Conservation (phyloP, 2,113 vertebrate species). For the Odontesthes bonariensis region DNA sequence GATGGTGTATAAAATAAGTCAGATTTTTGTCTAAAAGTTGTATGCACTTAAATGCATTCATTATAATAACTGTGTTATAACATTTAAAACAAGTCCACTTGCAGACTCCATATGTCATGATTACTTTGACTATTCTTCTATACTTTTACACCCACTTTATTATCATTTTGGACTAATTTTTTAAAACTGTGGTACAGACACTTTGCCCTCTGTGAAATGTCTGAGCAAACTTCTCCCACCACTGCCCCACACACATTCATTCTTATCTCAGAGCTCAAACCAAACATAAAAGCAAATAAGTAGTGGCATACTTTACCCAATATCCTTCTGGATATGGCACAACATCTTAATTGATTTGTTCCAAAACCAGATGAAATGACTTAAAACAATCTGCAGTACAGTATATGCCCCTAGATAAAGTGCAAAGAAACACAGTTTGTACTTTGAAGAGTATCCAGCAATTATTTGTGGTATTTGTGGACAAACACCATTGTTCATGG, state of each 20-base stretch:
- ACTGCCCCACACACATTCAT: conserved; percentile 20
- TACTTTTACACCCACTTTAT: too few relatives aligned
- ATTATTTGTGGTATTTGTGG: conserved; percentile 72
- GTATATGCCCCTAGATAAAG: conserved; percentile 68
- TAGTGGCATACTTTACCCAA: conserved; percentile 44
- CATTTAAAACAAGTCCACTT: too few relatives aligned
- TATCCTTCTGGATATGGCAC: conserved; percentile 56
- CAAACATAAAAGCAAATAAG: conserved; percentile 68
- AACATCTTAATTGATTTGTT: conserved; percentile 77
- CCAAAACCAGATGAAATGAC: conserved; percentile 68
- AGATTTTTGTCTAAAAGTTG: too few relatives aligned
- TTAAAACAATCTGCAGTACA: conserved; percentile 59
- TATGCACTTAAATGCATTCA: too few relatives aligned
- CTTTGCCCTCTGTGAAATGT: conserved; percentile 24
- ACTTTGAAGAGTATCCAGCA: conserved; percentile 77
- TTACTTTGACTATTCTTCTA: too few relatives aligned
- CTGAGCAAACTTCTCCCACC: conserved; percentile 5
- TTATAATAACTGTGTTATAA: too few relatives aligned
- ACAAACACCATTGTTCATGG: conserved; percentile 75
- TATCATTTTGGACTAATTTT: too few relatives aligned
- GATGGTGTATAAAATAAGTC: too few relatives aligned
- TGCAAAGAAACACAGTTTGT: conserved; percentile 52
- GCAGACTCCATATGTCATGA: too few relatives aligned
- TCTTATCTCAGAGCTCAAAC: conserved; percentile 74
- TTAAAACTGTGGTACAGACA: not conserved